These are phyloP conservation scores for Meloe dianella DNA, from an alignment of 2,888 invertebrate genomes.

Conservation along the genomic window DNA sequence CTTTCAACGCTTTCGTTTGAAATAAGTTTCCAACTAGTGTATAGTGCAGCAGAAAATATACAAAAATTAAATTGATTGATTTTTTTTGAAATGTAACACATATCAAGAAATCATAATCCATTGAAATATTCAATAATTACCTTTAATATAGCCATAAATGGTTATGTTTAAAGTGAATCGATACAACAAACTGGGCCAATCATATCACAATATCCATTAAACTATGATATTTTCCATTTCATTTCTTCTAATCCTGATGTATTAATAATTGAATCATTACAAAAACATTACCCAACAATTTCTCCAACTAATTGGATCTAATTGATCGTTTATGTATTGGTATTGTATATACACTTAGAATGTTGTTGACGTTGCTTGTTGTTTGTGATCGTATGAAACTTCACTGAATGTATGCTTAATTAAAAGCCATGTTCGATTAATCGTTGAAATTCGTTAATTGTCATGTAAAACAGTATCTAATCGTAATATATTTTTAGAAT, in stretches of 20 bases:
- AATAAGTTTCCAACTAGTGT: too few species aligned
- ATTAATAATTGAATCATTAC: constrained; percentile 41
- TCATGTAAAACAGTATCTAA: constrained; percentile 45
- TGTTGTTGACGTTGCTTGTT: background rate
- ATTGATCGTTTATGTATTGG: constrained; percentile 30
- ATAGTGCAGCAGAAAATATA: too few species aligned
- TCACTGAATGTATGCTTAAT: constrained; percentile 37
- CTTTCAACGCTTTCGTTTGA: background rate
- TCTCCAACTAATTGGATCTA: constrained; percentile 38
- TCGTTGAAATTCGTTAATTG: constrained; percentile 48
- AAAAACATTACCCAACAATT: constrained; percentile 26
- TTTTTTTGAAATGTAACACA: constrained; percentile 29
- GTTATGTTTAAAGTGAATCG: constrained; percentile 15
- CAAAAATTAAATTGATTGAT: constrained; percentile 12
- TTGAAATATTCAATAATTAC: constrained; percentile 32
- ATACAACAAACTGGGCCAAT: constrained; percentile 20
- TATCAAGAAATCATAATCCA: constrained; percentile 27
- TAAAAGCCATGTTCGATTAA: constrained; percentile 45
- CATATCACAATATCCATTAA: background rate
- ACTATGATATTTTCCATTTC: background rate
- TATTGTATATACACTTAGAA: constrained; percentile 7
- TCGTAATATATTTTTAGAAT: too few species aligned
- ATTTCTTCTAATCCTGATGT: constrained; percentile 29
- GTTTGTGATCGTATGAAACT: constrained; percentile 23
- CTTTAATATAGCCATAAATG: constrained; percentile 16